Evolutionary conservation across 2,113 vertebrate species (phyloP), one percentile per base, ranked within the genome.

Genomic region (Spilogale gracilis): DNA sequence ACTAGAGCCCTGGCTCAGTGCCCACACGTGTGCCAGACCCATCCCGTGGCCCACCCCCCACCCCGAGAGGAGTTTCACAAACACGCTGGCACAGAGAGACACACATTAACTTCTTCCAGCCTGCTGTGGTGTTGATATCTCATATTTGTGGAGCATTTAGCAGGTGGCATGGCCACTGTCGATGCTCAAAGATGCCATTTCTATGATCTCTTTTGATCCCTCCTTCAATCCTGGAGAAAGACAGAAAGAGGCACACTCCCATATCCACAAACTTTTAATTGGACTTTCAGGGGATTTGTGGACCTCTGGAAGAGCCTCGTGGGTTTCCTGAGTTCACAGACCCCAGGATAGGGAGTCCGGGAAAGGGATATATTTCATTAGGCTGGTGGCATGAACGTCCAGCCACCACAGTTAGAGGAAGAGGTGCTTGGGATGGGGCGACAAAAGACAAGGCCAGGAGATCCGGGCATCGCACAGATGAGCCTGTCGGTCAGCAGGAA

Each of bases 81-180:
- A 60, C 78, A 7, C 43, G 23, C 12, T 52, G 65, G 76, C 30
- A 32, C 65, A 2, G 21, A 81, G 38, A 56, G 71, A 63, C 2
- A 1, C 10, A 0, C 32, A 0, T 13, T 14, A 13, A 78, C 14
- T 48, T 38, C 73, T 9, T 7, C 58, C 80, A 32, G 2, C 81
- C 50, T n/a, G 38, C 38, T 17, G 61, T 17, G 17, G 48, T n/a
- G 12, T 18, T 30, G 18, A 43, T 2, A 12, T 18, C 63, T 67
- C 25, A 0, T 18, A 12, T 48, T 27, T 4, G 23, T 9, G 43
- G 23, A 58, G 50, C n/a, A 14, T 23, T 65, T 43, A 48, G 74
- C 2, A 9, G 48, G 32, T 27, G 60, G 50, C 61, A 60, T 2
- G 32, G 43, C 63, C 45, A 7, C 38, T 1, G 9, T 79, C 63